Evolutionary conservation across 2,797 vertebrate genomes (phyloP), one percentile per base, ranked within the genome.

Genomic region (Setipinna tenuifilis): DNA sequence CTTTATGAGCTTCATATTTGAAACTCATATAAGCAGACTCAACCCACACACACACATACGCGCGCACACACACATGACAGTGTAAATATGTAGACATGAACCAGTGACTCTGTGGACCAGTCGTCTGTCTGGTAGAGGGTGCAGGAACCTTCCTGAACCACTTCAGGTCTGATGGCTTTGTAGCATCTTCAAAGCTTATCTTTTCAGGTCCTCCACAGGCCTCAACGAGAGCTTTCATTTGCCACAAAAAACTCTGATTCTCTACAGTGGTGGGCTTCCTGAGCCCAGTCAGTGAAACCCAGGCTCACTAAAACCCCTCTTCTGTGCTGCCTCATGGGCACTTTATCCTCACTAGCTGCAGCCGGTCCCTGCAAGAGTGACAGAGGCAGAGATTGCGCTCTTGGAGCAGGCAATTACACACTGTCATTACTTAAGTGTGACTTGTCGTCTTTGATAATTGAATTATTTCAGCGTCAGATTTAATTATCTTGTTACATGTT

Each of bases 341-440:
- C 28, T 31, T 9, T 21, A 19, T 44, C 31, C 17, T 78, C 31
- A 6, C 16, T 9, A 41, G 35, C 35, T 3, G 35, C 71, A 83
- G 28, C 81, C 62, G 21, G 14, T 44, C 78, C 0, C 16, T 12
- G 44, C 85, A 17, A 65, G 28, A 75, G 71, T 85, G 75, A 65
- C 83, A 84, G 44, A 50, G n/a, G 23, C 82, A 2, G 48, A 80
- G 83, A 87, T 78, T 85, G 85, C 84, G 16, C 21, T 87, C 87
- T 86, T 83, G 85, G 83, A 88, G 83, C 10, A 35, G 84, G 84
- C 87, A 88, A 83, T 88, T 86, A 87, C 62, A 25, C 54, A 59
- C 84, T 81, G 48, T 84, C 59, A 50, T 84, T 85, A 80, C 85
- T 87, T 85, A 84, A 85, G 71, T 88, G 68, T 84, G 19, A 44